Base-by-base conservation (phyloP, 1,140 invertebrate genomes). In the Portunus trituberculatus region DNA sequence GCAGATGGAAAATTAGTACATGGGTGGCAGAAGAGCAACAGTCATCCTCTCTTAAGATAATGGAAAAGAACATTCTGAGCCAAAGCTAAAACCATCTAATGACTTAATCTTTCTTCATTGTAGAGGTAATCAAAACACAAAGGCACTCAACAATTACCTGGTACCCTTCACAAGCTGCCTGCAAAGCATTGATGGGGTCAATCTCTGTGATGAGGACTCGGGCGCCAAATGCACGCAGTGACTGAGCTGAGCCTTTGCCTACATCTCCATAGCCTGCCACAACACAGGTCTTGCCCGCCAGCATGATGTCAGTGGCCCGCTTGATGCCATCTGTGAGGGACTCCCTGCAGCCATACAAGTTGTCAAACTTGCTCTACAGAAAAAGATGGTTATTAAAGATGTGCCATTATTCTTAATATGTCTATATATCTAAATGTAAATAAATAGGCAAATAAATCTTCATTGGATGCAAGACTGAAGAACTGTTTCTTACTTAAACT, bases 241-340 rank as follows among this genome's bases (percentile, higher is more conserved):
- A 99, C 97, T 99, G 99, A 86, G 99, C 99, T 97, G 98, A 99
- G 92, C 99, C 99, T 97, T 99, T 99, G 96, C 99, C 99, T 89
- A 99, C 99, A 98, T 99, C 99, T 87, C 99, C 99, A 97, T 99
- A 99, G 12, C 99, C 99, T 96, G 99, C 99, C 0, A 99, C 99
- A 29, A 99, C 98, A 96, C 98, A 99, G 3, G 99, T 99, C 97
- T 99, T 99, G 28, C 99, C 99, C 96, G 99, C 99, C 96, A 99
- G 98, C 99, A 99, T 99, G 8, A 99, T 97, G 97, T 99, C 98
- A 46, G 99, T 99, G 83, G 99, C 99, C 96, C 99, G 98, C 97
- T 99, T 99, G 96, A 99, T 99, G 93, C 99, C 99, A 97, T 99
- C 99, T 96, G 99, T 98, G 12, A 99, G 97, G 2, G 99, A 99